Evolutionary conservation across 2,797 vertebrate species (phyloP), one percentile per base, ranked within the genome.

Genomic region (Falco berigora): DNA sequence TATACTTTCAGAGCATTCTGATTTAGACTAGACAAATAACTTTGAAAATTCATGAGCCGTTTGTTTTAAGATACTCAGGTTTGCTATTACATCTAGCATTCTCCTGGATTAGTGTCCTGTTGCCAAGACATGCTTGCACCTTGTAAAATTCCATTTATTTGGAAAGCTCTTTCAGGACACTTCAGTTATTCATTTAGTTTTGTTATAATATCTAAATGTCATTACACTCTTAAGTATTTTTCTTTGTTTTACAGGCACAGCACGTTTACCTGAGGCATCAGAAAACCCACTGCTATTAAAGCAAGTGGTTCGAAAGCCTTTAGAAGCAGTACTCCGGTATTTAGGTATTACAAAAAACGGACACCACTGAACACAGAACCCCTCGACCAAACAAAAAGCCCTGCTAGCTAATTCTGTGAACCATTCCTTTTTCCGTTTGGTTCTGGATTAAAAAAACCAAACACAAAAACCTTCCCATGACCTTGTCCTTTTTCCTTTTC

Each of bases 251-350:
- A 2, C 97, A 99, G 99, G 99, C 98, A 99, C 99, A 27, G 98
- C 99, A 59, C 98, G 99, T 96, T 98, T 99, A 98, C 99, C 99
- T 4, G 99, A 99, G 84, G 98, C 97, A 80, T 98, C 98, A 44
- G 99, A 99, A 98, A 99, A 98, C 96, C 98, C 98, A 9, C 91
- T 97, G 92, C 98, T 99, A 80, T 97, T 99, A 96, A 99, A 99
- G 98, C 98, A 99, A 91, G 98, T 98, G n/a, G 98, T 98, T 49
- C 98, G 99, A 94, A 99, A 99, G 97, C 99, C 99, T 90, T 98
- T 99, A 97, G 99, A 99, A 97, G 98, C 99, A 7, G 99, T 99
- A 93, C 98, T 99, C 67, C 98, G 98, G 94, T 99, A 99, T 97
- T 98, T 99, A 90, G 99, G 99, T 99, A 97, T 80, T 86, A n/a